A percentile compares a stretch with the other conserved stretches of the same genome.
Evolutionary conservation across 1,140 invertebrate genomes (phyloP).

Genomic region (Pachyrhynchus sulphureomaculatus): DNA sequence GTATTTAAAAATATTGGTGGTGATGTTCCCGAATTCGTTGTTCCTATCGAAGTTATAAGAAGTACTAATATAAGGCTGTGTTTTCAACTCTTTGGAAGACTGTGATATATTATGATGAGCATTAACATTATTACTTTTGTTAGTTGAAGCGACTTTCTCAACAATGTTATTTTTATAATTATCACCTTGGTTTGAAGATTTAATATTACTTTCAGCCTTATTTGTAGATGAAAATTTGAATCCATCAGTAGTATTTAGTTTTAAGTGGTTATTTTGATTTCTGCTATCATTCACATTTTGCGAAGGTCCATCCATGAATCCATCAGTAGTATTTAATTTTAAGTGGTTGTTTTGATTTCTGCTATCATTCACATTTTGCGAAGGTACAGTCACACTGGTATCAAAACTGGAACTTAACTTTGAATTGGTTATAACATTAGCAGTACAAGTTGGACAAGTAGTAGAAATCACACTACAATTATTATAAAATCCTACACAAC

Average conservation of each 20-base stretch:
- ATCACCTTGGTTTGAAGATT: background rate
- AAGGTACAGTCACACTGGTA: background rate
- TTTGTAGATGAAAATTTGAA: background rate
- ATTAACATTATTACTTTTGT: background rate
- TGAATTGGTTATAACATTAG: background rate
- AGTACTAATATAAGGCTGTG: background rate
- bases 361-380: background rate
- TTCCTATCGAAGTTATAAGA: background rate
- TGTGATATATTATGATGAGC: background rate
- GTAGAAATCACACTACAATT: background rate
- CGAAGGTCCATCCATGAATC: background rate
- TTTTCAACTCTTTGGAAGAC: background rate
- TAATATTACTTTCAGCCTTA: background rate
- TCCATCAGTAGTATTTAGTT: background rate
- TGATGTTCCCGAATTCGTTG: background rate
- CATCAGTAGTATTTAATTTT: background rate
- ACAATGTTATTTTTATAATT: background rate
- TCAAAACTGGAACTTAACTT: background rate
- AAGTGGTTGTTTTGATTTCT: background rate
- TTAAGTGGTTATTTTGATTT: background rate
- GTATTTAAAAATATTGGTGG: background rate
- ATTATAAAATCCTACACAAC: conserved; percentile 36
- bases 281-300: background rate
- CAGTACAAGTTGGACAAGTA: background rate
- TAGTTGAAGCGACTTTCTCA: background rate